Base-by-base conservation (phyloP, 2,888 invertebrate genomes). In the Mycalesis mineus region DNA sequence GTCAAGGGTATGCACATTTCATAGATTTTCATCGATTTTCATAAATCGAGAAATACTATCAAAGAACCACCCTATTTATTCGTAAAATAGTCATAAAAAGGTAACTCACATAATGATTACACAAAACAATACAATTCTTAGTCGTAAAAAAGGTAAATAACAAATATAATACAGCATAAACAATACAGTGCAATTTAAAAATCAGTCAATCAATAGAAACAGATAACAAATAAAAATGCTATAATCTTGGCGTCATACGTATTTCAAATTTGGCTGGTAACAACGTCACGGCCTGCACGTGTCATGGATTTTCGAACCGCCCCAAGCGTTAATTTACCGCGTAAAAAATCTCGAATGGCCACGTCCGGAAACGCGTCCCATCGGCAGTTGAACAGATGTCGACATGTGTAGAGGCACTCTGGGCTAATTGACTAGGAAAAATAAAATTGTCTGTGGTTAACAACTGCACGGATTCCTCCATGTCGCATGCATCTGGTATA, bases 341-440 rank as follows among this genome's bases (percentile, higher is more conserved):
- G 72, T 77, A 81, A 84, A 85, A 84, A 84, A 80, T 77, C 73
- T 71, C 72, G 72, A 73, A 72, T 74, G 73, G 31, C 47, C 31
- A 47, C 68, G 75, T 72, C 83, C 86, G 87, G 88, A 88, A 84
- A 83, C 78, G 80, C 77, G 80, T 77, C 77, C 71, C 80, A 81
- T 78, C 77, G 83, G 79, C 78, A 79, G 78, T 80, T 76, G 81
- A 87, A 85, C 88, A 88, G 82, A 88, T 88, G 88, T 86, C 82
- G 84, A 87, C 87, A 87, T 85, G 80, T 86, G 87, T 84, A 81
- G 78, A 64, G 66, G 65, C 68, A 63, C 68, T 65, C 64, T 74
- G 67, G 74, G 77, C 79, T 86, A 86, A 87, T 87, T 88, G 84
- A 81, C 82, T 84, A 75, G 77, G 78, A 78, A 80, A 83, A 83